A percentile compares a stretch with the other conserved stretches of the same genome.
phyloP scores from a whole-genome alignment of 1,140 invertebrate species.

The Lamellibrachia luymesi region DNA sequence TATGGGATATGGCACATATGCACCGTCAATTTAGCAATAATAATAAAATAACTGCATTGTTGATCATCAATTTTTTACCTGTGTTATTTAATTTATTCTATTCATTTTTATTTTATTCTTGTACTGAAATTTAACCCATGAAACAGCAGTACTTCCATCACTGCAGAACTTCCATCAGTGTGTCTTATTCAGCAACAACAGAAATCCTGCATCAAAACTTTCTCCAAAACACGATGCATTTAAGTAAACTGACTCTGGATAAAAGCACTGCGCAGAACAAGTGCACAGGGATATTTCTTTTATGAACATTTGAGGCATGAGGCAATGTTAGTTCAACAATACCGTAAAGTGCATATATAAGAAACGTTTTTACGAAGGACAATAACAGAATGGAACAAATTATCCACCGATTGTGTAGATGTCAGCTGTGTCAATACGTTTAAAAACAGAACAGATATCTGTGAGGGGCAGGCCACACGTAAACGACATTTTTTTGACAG shows the following conservation, averaged over 20 bases:
- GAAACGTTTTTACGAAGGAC: not conserved
- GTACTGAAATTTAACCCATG: too few relatives aligned
- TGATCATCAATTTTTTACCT: not conserved
- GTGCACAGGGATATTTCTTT: not conserved
- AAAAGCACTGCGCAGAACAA: not conserved
- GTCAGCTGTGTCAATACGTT: not conserved
- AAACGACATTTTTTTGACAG: not conserved
- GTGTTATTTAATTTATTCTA: not conserved
- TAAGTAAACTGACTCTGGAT: not conserved
- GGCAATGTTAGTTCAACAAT: not conserved
- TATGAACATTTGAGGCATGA: not conserved
- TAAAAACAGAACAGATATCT: not conserved
- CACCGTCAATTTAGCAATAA: too few relatives aligned
- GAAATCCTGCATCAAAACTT: not conserved
- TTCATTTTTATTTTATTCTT: not conserved
- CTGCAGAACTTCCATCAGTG: too few relatives aligned
- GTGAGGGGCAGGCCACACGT: not conserved
- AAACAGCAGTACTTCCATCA: too few relatives aligned
- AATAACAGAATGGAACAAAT: not conserved
- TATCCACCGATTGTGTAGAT: not conserved
- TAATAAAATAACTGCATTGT: too few relatives aligned
- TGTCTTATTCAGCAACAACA: not conserved
- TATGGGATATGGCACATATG: too few relatives aligned
- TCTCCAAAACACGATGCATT: not conserved
- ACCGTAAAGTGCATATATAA: not conserved